Evolutionary conservation across 2,888 invertebrate genomes (phyloP).

Genomic region (Netelia fuscicornis): DNA sequence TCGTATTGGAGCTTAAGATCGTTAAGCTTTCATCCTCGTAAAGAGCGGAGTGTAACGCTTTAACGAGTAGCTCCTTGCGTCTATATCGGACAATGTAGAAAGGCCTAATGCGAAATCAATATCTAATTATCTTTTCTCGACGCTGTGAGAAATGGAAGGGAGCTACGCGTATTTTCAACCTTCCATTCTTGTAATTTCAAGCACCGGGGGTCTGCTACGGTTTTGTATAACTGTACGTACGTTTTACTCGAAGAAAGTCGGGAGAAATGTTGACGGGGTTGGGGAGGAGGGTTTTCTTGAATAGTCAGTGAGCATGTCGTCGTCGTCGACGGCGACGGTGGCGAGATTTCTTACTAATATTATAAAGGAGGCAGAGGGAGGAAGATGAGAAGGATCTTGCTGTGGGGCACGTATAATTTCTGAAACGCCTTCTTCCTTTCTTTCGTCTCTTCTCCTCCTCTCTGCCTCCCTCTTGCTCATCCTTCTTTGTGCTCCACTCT

Average conservation of each 20-base stretch:
- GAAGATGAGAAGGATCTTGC: slow-evolving; percentile 33
- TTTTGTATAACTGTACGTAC: slow-evolving; percentile 1
- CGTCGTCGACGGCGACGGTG: slow-evolving; percentile 27
- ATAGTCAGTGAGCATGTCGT: slow-evolving; percentile 51
- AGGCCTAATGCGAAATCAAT: slow-evolving; percentile 81
- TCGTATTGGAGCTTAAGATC: slow-evolving; percentile 20
- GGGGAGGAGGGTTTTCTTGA: slow-evolving; percentile 42
- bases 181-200: slow-evolving; percentile 48
- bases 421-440: slow-evolving; percentile 33
- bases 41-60: slow-evolving; percentile 69
- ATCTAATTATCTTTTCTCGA: slow-evolving; percentile 79
- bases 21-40: neutral
- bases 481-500: slow-evolving; percentile 21
- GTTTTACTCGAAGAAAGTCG: neutral
- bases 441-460: neutral
- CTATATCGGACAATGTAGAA: slow-evolving; percentile 62
- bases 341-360: slow-evolving; percentile 57
- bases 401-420: slow-evolving; percentile 55
- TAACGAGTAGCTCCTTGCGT: slow-evolving; percentile 73
- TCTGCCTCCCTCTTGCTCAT: slow-evolving; percentile 4
- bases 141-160: slow-evolving; percentile 20
- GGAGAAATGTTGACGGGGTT: slow-evolving; percentile 37
- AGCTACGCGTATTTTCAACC: slow-evolving; percentile 30
- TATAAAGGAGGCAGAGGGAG: slow-evolving; percentile 35
- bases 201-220: neutral